Conservation (phyloP, 2,797 vertebrate genomes). For the Meriones psammophilus region DNA sequence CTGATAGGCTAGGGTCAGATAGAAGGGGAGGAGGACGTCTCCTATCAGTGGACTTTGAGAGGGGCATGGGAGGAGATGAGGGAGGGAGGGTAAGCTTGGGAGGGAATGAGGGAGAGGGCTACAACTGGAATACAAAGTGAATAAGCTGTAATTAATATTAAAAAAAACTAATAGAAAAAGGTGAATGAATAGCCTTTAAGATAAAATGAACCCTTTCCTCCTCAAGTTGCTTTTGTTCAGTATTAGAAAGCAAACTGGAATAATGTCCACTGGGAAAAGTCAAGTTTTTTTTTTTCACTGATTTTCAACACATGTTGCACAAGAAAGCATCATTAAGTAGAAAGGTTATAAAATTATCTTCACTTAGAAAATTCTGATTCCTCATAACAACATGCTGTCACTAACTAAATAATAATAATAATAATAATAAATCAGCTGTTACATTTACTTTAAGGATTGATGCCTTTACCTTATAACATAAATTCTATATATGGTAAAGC, state of each 20-base stretch:
- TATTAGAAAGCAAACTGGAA: background rate
- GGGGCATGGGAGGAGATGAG: too few species aligned
- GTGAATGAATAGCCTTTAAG: background rate
- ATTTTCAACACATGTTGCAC: background rate
- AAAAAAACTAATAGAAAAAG: too few species aligned
- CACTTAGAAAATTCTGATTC: background rate
- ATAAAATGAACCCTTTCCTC: background rate
- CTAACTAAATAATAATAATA: constrained; percentile 44
- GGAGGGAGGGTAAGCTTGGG: too few species aligned
- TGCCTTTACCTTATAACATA: background rate
- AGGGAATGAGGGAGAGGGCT: too few species aligned
- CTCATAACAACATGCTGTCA: background rate
- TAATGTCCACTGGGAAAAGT: background rate
- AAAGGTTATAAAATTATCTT: background rate
- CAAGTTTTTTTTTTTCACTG: background rate
- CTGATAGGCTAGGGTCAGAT: too few species aligned
- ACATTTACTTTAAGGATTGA: constrained; percentile 38
- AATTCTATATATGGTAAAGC: constrained; percentile 3
- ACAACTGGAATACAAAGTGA: too few species aligned
- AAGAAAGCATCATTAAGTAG: background rate
- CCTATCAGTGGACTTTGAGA: too few species aligned
- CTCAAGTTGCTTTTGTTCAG: background rate
- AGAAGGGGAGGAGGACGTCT: too few species aligned
- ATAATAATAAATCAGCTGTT: background rate
- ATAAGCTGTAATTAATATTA: too few species aligned